These are phyloP conservation scores for Diplazon laetatorius DNA, from an alignment of 2,888 invertebrate species.

Conservation along the genomic window DNA sequence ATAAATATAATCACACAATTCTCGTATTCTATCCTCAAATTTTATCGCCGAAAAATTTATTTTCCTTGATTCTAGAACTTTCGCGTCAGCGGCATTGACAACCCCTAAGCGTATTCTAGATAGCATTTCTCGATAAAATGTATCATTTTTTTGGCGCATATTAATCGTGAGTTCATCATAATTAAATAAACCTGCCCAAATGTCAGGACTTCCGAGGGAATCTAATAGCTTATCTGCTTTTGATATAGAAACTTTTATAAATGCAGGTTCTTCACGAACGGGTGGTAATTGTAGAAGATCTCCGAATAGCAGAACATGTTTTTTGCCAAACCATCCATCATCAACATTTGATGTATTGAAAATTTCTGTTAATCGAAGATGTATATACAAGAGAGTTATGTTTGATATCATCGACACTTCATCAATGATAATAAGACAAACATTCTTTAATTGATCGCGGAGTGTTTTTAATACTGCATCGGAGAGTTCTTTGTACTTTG, in stretches of 20 bases:
- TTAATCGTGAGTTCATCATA: constrained; percentile 71
- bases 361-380: constrained; percentile 67
- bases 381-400: constrained; percentile 43
- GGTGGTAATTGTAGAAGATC: constrained; percentile 71
- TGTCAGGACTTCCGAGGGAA: constrained; percentile 65
- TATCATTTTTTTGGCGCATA: constrained; percentile 68
- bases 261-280: constrained; percentile 70
- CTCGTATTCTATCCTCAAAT: constrained; percentile 55
- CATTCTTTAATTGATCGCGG: neutral
- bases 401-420: too few species aligned
- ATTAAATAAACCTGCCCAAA: constrained; percentile 70
- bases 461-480: too few species aligned
- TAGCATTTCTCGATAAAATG: constrained; percentile 67
- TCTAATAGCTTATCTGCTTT: constrained; percentile 67
- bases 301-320: constrained; percentile 68
- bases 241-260: constrained; percentile 65
- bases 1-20: constrained; percentile 68
- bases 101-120: constrained; percentile 57
- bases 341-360: constrained; percentile 67
- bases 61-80: constrained; percentile 45
- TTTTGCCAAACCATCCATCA: constrained; percentile 71
- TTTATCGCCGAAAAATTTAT: constrained; percentile 21
- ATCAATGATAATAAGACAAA: neutral
- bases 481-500: too few species aligned
- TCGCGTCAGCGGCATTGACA: constrained; percentile 24